Base-by-base conservation (phyloP, 2,113 vertebrate genomes). In the Otolemur garnettii region DNA sequence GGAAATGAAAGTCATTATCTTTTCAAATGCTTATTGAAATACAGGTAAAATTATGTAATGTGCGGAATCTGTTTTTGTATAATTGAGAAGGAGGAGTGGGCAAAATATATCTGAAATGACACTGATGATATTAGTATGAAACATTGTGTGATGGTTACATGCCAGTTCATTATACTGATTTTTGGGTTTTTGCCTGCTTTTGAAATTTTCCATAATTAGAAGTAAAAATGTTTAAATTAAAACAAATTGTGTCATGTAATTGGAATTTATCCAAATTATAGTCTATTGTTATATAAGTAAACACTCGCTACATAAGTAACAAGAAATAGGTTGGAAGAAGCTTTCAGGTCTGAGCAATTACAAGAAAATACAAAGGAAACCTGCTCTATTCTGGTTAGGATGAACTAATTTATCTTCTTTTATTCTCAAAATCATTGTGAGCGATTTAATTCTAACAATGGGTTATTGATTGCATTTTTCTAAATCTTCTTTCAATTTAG, bases 401-500 rank as follows among this genome's bases (percentile, higher is more conserved):
- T 78, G 22, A 89, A 83, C 0, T 87, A 87, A 87, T 77, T 33
- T 80, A 87, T 42, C 60, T 83, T 50, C 45, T 50, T 8, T 94
- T 64, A 59, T 35, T 80, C 33, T 50, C 30, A 69, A 89, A 89
- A 45, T 84, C 45, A 86, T 28, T 17, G 62, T 75, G 79, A 87
- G 30, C 14, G 1, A 96, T 45, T 93, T 93, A 84, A 84, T 92
- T 91, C 2, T 82, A 82, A 77, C 2, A 66, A 50, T 84, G 28
- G 4, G 4, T 10, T 91, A 28, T 77, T 77, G 68, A 50, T 50
- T 74, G 1, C 21, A 71, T 92, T 90, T 92, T 86, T 42, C 53
- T 84, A 87, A 92, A 92, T 69, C 50, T 92, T 28, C 21, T 33
- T 7, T 59, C 14, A 85, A 74, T 8, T 96, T 94, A 85, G 18